A percentile compares a stretch with the other conserved stretches of the same genome.
phyloP scores from a whole-genome alignment of 2,888 invertebrate genomes.

The Balanococcus diminutus region DNA sequence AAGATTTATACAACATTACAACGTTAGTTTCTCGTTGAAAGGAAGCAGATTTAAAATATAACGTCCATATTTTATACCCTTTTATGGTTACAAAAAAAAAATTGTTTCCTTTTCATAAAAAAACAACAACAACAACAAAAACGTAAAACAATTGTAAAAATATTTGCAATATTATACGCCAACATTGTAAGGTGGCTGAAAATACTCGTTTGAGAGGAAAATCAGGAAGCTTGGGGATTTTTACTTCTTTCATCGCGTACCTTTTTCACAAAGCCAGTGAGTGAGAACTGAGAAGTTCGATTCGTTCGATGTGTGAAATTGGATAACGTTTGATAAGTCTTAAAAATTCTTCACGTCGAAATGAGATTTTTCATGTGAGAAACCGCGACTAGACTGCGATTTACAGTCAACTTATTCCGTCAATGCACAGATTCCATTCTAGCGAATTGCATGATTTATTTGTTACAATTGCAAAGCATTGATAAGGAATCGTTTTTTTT shows the following conservation, averaged over 20 bases:
- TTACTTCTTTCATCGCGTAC: not conserved
- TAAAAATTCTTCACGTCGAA: not conserved
- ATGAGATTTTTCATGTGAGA: not conserved
- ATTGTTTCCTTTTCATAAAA: not conserved
- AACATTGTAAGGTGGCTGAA: not conserved
- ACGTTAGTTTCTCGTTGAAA: not conserved
- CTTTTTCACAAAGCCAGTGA: not conserved
- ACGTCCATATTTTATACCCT: not conserved
- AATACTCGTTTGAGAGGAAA: not conserved
- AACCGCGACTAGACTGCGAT: not conserved
- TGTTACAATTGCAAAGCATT: not conserved
- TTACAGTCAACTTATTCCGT: not conserved
- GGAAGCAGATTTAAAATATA: not conserved
- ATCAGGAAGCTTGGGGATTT: not conserved
- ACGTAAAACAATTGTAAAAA: not conserved
- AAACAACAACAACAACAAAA: not conserved
- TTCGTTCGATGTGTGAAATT: not conserved
- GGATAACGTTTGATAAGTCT: not conserved
- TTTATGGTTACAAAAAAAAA: not conserved
- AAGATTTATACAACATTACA: not conserved
- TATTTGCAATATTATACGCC: not conserved
- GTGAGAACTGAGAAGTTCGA: not conserved
- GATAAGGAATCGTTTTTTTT: not conserved
- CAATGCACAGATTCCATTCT: not conserved
- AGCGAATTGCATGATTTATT: not conserved